Base-by-base conservation (phyloP, 2,113 vertebrate genomes). In the Phoxinus phoxinus region DNA sequence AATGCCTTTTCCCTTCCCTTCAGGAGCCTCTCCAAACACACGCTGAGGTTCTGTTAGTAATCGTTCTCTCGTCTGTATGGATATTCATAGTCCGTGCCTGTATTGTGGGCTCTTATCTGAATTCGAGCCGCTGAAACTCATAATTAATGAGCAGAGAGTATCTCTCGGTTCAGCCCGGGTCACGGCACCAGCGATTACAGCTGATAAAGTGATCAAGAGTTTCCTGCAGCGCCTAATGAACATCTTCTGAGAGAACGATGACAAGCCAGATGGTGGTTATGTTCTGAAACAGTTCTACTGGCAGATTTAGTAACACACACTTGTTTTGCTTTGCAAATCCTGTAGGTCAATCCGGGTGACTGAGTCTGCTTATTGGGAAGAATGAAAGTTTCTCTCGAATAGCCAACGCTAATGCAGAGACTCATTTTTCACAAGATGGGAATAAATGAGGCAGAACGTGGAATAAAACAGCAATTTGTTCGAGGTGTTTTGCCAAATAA, bases 261-360 rank as follows among this genome's bases (percentile, higher is more conserved):
- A 19, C 58, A 59, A 81, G 27, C 27, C 80, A 69, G 80, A 82
- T 69, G 80, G 80, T 82, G 41, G 27, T 67, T 35, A 69, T 67
- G 63, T 10, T 4, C 19, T 2, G 15, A 69, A 48, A 65, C n/a
- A 10, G 3, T 23, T 63, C 2, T 15, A 59, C 17, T 25, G 35
- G 56, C 32, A 80, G 2, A 75, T 44, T 6, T 1, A 79, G 21
- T 25, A 5, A 44, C 3, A 61, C 56, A 4, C 35, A 10, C 35
- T 65, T 21, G 59, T 65, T 81, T 81, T 46, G 35, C 15, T 61
- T 79, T 65, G 79, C 11, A 65, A 27, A 61, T 65, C 12, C 25
- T 30, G 61, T 8, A 35, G 80, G 63, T 51, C 27, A 53, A 46
- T 35, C 27, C 10, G 11, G 63, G 44, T 69, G 44, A 69, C 1